These are phyloP conservation scores for Grus americana DNA, from an alignment of 2,113 vertebrate genomes.

Conservation along the genomic window DNA sequence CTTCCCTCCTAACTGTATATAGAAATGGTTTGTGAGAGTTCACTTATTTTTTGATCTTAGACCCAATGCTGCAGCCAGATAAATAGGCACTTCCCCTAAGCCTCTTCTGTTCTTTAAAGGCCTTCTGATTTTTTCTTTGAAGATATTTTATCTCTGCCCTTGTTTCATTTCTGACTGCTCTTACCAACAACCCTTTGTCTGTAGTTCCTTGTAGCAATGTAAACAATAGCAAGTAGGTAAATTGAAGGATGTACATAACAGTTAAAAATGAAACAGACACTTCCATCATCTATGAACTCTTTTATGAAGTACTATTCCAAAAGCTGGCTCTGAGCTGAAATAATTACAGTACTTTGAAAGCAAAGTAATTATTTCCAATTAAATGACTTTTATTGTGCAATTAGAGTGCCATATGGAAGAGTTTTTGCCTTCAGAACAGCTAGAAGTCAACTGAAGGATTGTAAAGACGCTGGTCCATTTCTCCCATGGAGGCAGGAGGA, in stretches of 20 bases:
- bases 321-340: neutral
- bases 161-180: conserved; percentile 3
- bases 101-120: conserved; percentile 21
- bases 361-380: conserved; percentile 37
- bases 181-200: conserved; percentile 16
- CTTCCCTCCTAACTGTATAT: neutral
- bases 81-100: conserved; percentile 22
- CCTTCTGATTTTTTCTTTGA: conserved; percentile 36
- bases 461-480: neutral
- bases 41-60: neutral
- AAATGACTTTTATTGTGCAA: conserved; percentile 32
- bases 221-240: conserved; percentile 27
- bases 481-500: neutral
- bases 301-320: neutral
- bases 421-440: neutral
- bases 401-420: conserved; percentile 19
- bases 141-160: conserved; percentile 14
- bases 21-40: neutral
- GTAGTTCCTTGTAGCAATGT: neutral
- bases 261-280: neutral
- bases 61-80: neutral
- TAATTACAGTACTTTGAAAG: neutral
- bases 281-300: neutral
- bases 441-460: neutral
- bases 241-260: neutral